phyloP scores from a whole-genome alignment of 2,113 vertebrate genomes.

The Cavia aperea region DNA sequence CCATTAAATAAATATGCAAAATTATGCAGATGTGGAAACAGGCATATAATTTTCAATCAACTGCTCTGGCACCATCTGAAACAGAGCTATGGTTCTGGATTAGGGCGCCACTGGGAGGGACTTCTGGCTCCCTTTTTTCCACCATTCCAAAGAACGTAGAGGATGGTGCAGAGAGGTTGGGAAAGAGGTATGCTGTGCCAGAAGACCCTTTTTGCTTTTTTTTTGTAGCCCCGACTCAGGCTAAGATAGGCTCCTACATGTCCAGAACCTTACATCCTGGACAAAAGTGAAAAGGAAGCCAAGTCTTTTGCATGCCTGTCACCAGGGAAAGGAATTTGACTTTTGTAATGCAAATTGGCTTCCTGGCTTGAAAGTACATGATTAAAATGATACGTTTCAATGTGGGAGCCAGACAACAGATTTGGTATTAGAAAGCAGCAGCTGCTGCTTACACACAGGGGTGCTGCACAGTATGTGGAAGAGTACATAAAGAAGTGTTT shows the following conservation, averaged over 20 bases:
- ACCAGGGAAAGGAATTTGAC: constrained; percentile 51
- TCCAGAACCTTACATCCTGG: neutral
- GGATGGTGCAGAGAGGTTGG: neutral
- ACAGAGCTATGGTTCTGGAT: constrained; percentile 25
- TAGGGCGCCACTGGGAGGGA: neutral
- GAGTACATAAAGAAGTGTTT: neutral
- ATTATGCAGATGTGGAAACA: constrained; percentile 58
- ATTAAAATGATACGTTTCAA: constrained; percentile 69
- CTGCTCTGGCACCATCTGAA: constrained; percentile 49
- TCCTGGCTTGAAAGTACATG: constrained; percentile 64
- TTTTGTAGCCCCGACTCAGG: neutral
- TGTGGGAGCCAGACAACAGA: constrained; percentile 57
- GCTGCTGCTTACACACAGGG: constrained; percentile 41
- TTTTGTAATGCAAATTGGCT: constrained; percentile 68
- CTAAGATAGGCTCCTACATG: neutral
- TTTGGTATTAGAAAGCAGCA: constrained; percentile 49
- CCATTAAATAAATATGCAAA: constrained; percentile 64
- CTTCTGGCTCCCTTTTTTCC: constrained; percentile 17
- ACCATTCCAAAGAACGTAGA: neutral
- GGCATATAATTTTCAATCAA: constrained; percentile 52
- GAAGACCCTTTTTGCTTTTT: neutral
- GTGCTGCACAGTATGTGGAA: constrained; percentile 23
- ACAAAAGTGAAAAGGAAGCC: constrained; percentile 33
- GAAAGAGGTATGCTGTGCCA: neutral
- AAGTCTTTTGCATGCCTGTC: constrained; percentile 13